These are phyloP conservation scores for Drosophila silvestris DNA, from an alignment of 2,888 invertebrate species.

Conservation along the genomic window DNA sequence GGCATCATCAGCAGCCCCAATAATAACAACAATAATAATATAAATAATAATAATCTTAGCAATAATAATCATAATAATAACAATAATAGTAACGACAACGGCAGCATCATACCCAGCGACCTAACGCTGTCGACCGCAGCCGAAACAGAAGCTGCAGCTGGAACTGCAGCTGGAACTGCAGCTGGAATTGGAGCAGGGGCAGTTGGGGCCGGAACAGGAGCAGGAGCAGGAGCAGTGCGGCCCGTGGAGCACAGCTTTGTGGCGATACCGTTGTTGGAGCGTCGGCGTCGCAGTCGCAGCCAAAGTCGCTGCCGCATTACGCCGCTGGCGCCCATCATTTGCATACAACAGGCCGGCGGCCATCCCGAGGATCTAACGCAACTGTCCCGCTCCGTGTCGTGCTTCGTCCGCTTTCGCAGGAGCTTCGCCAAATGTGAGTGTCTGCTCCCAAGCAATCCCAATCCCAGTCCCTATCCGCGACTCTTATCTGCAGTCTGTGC, in stretches of 20 bases:
- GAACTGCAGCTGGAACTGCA: slow-evolving; percentile 5
- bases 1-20: slow-evolving; percentile 47
- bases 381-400: slow-evolving; percentile 67
- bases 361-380: slow-evolving; percentile 60
- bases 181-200: neutral
- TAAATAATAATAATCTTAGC: slow-evolving; percentile 23
- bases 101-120: slow-evolving; percentile 20
- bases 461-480: neutral
- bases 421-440: slow-evolving; percentile 75
- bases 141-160: neutral
- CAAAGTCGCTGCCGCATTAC: slow-evolving; percentile 61
- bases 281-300: slow-evolving; percentile 66
- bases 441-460: neutral
- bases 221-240: neutral
- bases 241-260: slow-evolving; percentile 54
- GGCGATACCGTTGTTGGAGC: slow-evolving; percentile 65
- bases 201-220: neutral
- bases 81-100: slow-evolving; percentile 34
- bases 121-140: slow-evolving; percentile 13
- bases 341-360: slow-evolving; percentile 64
- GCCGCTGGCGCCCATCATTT: slow-evolving; percentile 67
- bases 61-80: slow-evolving; percentile 30
- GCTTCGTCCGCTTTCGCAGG: slow-evolving; percentile 77
- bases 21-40: slow-evolving; percentile 40
- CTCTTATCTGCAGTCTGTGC: neutral